Evolutionary conservation across 2,797 vertebrate genomes (phyloP), one percentile per base, ranked within the genome.

Genomic region (Agapornis canus): DNA sequence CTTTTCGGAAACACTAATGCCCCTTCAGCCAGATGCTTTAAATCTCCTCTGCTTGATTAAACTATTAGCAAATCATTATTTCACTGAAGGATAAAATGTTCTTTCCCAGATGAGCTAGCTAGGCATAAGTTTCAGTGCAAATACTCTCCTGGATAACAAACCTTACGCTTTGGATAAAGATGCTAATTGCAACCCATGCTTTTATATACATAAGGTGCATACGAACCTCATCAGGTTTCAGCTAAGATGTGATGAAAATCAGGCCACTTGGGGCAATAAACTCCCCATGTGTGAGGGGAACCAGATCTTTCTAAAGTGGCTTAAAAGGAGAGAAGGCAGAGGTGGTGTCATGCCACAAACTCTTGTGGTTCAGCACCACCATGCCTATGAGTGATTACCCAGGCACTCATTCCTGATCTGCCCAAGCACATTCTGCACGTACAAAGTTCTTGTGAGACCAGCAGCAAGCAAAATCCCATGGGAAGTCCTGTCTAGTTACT

Each of bases 11-110:
- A 80, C 4, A 1, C 72, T 85, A 17, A 75, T 39, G 57, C 83
- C 80, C 70, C 86, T 93, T 89, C 71, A 90, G 78, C 45, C 81
- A 90, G 68, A 92, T 9, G 56, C 90, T 95, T 89, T 92, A 89
- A 92, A 86, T 84, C 82, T 95, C 72, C 57, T 43, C 70, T 27
- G 77, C 82, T 86, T 89, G 91, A 96, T 96, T 91, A 90, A 94
- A 69, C 90, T 89, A 92, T 86, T 95, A 96, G 77, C 88, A 94
- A 91, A 94, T 83, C 63, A 90, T 94, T 91, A 94, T 92, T 92
- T 79, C 70, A 27, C 77, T 31, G 73, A 92, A 72, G 82, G 73
- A 91, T 76, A 81, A 88, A 88, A 81, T 51, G 72, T 76, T 91
- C 79, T 83, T 86, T 91, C 80, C 82, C 66, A 76, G 76, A 86